Percentiles rank a stretch among this genome's conserved stretches.
These are phyloP conservation scores for Chlamydotis undulata DNA, from an alignment of 2,113 vertebrate species.

Conservation along the genomic window DNA sequence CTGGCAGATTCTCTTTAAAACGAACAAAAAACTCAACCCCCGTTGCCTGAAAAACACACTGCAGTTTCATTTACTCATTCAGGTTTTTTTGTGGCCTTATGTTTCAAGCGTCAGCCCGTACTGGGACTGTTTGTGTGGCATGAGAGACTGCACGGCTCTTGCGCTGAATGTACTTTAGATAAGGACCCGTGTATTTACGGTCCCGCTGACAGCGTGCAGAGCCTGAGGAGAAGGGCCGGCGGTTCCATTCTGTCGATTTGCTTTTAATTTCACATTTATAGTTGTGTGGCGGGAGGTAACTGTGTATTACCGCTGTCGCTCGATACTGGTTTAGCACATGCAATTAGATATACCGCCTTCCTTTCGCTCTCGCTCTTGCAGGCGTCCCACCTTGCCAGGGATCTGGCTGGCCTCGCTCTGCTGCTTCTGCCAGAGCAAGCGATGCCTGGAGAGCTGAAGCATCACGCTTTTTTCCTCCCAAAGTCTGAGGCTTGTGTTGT, in stretches of 20 bases:
- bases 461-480: neutral
- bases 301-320: fast-evolving
- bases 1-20: neutral
- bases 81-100: neutral
- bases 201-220: fast-evolving
- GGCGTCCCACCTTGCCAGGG: neutral
- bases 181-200: neutral
- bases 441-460: neutral
- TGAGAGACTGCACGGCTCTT: neutral
- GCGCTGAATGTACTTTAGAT: neutral
- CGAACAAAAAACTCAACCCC: neutral
- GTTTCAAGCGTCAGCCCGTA: neutral
- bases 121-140: neutral
- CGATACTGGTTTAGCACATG: neutral
- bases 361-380: neutral
- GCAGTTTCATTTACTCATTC: neutral
- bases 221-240: fast-evolving
- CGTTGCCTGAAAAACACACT: fast-evolving
- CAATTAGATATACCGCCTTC: neutral
- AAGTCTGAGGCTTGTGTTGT: neutral
- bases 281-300: neutral
- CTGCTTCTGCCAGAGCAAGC: neutral
- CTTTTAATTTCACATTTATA: neutral
- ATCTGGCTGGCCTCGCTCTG: neutral
- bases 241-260: neutral